phyloP scores from a whole-genome alignment of 2,797 vertebrate species.

The Lepilemur septentrionalis region DNA sequence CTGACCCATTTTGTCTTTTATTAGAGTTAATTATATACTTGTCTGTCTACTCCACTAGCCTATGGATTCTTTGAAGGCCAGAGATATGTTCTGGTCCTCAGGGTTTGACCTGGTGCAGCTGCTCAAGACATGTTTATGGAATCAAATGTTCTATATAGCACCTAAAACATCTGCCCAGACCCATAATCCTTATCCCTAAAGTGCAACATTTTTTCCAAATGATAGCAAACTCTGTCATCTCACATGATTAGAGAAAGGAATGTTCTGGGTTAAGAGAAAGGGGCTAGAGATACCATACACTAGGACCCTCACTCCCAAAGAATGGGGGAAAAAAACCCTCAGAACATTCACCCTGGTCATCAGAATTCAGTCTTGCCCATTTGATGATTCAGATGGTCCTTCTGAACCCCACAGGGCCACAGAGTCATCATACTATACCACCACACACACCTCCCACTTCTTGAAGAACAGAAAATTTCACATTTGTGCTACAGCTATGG shows the following conservation, averaged over 20 bases:
- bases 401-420: not conserved
- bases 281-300: not conserved
- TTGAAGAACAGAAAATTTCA: not conserved
- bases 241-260: not conserved
- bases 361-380: constrained; percentile 13
- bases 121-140: constrained; percentile 13
- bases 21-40: not conserved
- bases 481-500: not conserved
- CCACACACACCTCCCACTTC: not conserved
- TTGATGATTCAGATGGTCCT: not conserved
- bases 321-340: not conserved
- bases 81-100: not conserved
- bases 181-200: not conserved
- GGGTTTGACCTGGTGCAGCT: not conserved
- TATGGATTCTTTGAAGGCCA: not conserved
- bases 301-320: not conserved
- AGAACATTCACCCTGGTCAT: not conserved
- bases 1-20: not conserved
- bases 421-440: not conserved
- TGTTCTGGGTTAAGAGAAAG: not conserved
- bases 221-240: not conserved
- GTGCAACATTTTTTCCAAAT: not conserved
- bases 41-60: not conserved
- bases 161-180: not conserved
- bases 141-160: not conserved